A percentile compares a stretch with the other conserved stretches of the same genome.
Conservation (phyloP, 2,113 vertebrate genomes). For the Zapus hudsonius region DNA sequence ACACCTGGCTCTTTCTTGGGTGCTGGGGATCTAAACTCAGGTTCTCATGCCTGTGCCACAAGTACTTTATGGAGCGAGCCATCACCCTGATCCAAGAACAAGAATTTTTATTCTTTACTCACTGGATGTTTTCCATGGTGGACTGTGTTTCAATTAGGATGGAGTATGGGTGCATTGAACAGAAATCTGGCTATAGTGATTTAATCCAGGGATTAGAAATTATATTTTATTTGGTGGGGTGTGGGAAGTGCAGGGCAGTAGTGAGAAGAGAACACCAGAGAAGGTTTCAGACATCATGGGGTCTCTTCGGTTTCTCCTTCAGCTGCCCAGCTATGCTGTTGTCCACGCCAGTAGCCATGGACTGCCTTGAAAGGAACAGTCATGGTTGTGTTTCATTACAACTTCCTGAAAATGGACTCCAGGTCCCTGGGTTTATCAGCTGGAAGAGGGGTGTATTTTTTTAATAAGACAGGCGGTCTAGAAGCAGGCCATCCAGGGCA, state of each 20-base stretch:
- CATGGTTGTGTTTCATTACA: neutral
- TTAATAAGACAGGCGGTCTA: neutral
- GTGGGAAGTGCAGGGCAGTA: too few relatives aligned
- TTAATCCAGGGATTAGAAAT: neutral
- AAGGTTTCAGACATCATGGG: neutral
- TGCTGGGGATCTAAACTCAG: neutral
- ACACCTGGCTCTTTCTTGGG: neutral
- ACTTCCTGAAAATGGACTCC: neutral
- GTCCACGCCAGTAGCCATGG: too few relatives aligned
- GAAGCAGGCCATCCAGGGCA: neutral
- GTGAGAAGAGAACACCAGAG: neutral
- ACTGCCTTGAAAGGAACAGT: neutral
- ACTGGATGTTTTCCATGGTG: neutral
- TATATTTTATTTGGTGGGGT: neutral
- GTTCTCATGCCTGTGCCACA: neutral
- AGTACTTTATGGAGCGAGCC: neutral
- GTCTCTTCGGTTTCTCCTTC: neutral
- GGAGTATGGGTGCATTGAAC: neutral
- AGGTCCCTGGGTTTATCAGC: neutral
- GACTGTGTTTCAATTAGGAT: neutral
- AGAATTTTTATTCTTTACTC: neutral
- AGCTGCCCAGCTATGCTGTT: neutral
- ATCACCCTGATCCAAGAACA: neutral
- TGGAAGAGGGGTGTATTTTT: neutral
- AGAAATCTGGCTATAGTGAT: neutral